Conservation (phyloP, 2,888 invertebrate species). For the Epinotia nisella region DNA sequence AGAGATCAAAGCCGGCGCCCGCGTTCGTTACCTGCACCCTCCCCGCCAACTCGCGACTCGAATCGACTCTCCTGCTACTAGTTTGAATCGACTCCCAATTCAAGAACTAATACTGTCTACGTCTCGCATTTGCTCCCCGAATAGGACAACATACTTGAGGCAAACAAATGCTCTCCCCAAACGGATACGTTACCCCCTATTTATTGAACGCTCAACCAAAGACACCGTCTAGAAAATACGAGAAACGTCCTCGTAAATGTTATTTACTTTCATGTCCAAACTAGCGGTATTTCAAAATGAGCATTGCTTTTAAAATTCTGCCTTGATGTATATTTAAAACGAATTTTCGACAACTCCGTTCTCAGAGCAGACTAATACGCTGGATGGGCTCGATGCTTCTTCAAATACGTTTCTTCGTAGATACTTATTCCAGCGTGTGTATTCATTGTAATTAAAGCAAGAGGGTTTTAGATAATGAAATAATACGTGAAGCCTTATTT, state of each 20-base stretch:
- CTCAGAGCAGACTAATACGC: conserved; percentile 20
- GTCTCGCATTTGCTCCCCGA: not conserved
- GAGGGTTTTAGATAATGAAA: too few species aligned
- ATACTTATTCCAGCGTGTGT: not conserved
- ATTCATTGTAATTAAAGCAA: conserved; percentile 4
- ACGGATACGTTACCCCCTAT: not conserved
- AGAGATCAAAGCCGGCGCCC: conserved; percentile 70
- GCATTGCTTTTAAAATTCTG: conserved; percentile 22
- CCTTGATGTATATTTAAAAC: conserved; percentile 22
- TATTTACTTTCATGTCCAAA: conserved; percentile 40
- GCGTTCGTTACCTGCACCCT: conserved; percentile 59
- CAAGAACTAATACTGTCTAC: conserved; percentile 33
- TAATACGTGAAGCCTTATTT: too few species aligned
- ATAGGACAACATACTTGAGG: conserved; percentile 14
- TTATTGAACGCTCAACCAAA: conserved; percentile 14
- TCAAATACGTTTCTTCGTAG: not conserved
- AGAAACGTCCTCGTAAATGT: conserved; percentile 20
- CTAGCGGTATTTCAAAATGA: conserved; percentile 31
- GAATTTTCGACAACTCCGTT: conserved; percentile 17
- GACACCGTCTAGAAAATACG: conserved; percentile 13
- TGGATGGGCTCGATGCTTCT: not conserved
- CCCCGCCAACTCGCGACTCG: conserved; percentile 47
- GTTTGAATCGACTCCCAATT: conserved; percentile 13
- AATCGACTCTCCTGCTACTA: conserved; percentile 11
- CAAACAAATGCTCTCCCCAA: not conserved